A percentile compares a stretch with the other conserved stretches of the same genome.
phyloP scores from a whole-genome alignment of 2,113 vertebrate species.

The Chitala chitala region DNA sequence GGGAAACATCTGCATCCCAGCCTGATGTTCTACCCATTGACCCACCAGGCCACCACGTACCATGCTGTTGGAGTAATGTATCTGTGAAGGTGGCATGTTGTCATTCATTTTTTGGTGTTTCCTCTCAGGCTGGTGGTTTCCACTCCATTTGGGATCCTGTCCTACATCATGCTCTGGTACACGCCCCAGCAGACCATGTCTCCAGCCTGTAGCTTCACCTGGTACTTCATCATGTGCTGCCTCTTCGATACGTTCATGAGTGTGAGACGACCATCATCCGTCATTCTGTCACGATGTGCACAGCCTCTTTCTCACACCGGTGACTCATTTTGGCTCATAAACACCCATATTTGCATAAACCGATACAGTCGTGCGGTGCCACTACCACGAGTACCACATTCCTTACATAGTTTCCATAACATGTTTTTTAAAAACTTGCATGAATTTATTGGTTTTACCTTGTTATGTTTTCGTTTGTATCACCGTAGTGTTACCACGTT shows the following conservation, averaged over 20 bases:
- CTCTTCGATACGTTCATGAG: slow-evolving; percentile 60
- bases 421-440: too few relatives aligned
- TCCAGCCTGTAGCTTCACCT: slow-evolving; percentile 46
- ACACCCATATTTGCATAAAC: too few relatives aligned
- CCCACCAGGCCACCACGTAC: neutral
- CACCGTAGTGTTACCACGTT: slow-evolving; percentile 54
- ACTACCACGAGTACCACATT: neutral
- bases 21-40: neutral
- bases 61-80: neutral
- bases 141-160: slow-evolving; percentile 46
- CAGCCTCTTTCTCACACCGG: too few relatives aligned
- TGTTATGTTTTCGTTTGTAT: slow-evolving; percentile 10
- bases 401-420: too few relatives aligned
- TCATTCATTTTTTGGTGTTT: neutral
- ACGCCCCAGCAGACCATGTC: slow-evolving; percentile 42
- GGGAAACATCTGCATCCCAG: too few relatives aligned
- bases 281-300: neutral
- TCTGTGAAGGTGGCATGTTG: neutral
- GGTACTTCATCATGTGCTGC: slow-evolving; percentile 56
- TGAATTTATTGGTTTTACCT: neutral
- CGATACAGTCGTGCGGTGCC: too few relatives aligned
- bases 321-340: too few relatives aligned
- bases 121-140: slow-evolving; percentile 43
- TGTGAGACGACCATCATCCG: slow-evolving; percentile 39
- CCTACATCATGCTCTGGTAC: slow-evolving; percentile 51